phyloP scores from a whole-genome alignment of 2,888 invertebrate genomes.

The Dicyrtoma fusca region DNA sequence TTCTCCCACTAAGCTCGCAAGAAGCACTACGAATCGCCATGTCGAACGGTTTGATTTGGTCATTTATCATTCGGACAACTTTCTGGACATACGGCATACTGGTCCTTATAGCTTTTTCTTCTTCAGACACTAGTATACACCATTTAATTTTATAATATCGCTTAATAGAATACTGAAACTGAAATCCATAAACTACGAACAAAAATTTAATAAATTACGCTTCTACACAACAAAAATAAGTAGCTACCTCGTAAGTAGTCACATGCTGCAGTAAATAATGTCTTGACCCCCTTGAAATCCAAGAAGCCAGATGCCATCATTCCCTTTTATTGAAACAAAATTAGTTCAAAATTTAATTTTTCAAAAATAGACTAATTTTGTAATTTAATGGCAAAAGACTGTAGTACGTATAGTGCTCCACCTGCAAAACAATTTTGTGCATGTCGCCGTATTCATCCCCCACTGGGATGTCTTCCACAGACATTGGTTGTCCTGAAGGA shows the following conservation, averaged over 20 bases:
- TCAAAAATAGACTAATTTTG: too few relatives aligned
- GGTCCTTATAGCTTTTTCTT: constrained; percentile 30
- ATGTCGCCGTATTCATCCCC: constrained; percentile 40
- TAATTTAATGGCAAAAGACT: too few relatives aligned
- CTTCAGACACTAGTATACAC: constrained; percentile 20
- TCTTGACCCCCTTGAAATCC: constrained; percentile 51
- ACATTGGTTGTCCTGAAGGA: too few relatives aligned
- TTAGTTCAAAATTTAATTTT: too few relatives aligned
- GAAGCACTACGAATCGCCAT: constrained; percentile 50
- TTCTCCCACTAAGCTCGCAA: constrained; percentile 50
- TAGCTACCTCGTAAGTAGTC: constrained; percentile 39
- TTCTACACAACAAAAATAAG: not conserved
- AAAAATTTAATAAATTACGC: too few relatives aligned
- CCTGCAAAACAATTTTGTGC: too few relatives aligned
- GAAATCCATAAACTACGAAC: not conserved
- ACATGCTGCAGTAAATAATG: constrained; percentile 47
- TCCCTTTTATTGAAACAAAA: too few relatives aligned
- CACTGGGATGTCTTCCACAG: too few relatives aligned
- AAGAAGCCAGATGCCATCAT: constrained; percentile 51
- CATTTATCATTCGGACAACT: constrained; percentile 50
- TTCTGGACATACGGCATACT: constrained; percentile 45
- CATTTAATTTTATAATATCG: too few relatives aligned
- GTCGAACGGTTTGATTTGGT: constrained; percentile 45
- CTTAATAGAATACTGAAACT: too few relatives aligned
- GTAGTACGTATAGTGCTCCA: too few relatives aligned